These are phyloP conservation scores for Brachyptera risi DNA, from an alignment of 2,888 invertebrate species.

Conservation along the genomic window DNA sequence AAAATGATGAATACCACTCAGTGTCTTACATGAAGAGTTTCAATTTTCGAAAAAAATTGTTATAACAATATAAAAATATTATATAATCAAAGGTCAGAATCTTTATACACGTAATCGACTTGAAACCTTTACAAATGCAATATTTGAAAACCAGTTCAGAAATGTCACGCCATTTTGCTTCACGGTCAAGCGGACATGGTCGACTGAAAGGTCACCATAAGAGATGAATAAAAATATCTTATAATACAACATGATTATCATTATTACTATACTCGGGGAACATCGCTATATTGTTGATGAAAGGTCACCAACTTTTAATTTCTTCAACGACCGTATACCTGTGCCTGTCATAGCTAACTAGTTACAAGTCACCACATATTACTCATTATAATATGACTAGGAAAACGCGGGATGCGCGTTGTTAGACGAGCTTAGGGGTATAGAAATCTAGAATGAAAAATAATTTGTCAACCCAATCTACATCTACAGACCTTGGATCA, in stretches of 20 bases:
- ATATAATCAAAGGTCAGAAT: conserved; percentile 9
- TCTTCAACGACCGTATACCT: no score
- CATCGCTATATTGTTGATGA: background rate
- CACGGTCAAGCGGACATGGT: conserved; percentile 24
- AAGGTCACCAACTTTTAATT: background rate
- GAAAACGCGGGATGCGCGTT: no score
- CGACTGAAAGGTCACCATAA: conserved; percentile 21
- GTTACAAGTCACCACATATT: background rate
- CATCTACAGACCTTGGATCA: no score
- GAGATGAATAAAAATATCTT: conserved; percentile 10
- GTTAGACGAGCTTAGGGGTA: no score
- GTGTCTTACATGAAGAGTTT: no score
- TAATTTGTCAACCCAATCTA: no score
- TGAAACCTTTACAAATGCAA: conserved; percentile 15
- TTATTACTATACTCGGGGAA: background rate
- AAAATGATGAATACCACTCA: no score
- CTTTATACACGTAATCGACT: background rate
- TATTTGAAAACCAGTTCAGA: conserved; percentile 1
- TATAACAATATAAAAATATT: background rate
- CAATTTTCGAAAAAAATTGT: no score
- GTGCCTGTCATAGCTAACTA: background rate
- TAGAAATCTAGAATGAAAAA: no score
- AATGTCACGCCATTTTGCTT: conserved; percentile 26
- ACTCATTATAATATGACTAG: no score
- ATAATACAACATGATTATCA: background rate